A percentile compares a stretch with the other conserved stretches of the same genome.
These are phyloP conservation scores for Electrona antarctica DNA, from an alignment of 2,113 vertebrate species.

Conservation along the genomic window DNA sequence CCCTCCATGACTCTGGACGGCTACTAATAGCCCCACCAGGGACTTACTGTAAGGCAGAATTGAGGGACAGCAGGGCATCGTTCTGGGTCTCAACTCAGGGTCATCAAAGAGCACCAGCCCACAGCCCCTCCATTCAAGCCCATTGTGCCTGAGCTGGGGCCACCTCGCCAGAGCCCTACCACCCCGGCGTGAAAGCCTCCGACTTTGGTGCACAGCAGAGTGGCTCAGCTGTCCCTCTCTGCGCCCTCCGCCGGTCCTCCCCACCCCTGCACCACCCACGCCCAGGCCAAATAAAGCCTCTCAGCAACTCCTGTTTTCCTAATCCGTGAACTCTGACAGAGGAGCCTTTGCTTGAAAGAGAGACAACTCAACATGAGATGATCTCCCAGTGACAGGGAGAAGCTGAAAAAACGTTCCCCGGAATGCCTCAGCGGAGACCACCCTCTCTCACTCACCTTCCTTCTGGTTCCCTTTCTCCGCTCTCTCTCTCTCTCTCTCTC, in stretches of 20 bases:
- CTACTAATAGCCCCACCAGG: conserved; percentile 67
- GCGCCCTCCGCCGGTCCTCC: conserved; percentile 10
- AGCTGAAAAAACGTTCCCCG: conserved; percentile 75
- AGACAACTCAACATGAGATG: conserved; percentile 72
- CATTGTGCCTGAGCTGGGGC: conserved; percentile 32
- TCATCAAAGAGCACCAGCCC: conserved; percentile 46
- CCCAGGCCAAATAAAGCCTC: conserved; percentile 78
- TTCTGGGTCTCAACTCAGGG: conserved; percentile 50
- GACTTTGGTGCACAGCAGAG: conserved; percentile 56
- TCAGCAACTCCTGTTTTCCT: conserved; percentile 78
- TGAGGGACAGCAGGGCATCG: conserved; percentile 54
- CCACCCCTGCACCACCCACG: conserved; percentile 44
- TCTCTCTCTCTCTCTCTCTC: conserved; percentile 15
- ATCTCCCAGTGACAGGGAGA: conserved; percentile 76
- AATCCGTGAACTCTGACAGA: conserved; percentile 79
- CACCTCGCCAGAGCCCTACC: not conserved
- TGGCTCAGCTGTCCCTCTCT: conserved; percentile 62
- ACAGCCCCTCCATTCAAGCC: conserved; percentile 48
- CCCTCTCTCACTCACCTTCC: conserved; percentile 48
- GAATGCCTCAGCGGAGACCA: conserved; percentile 61
- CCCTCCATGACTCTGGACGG: conserved; percentile 45
- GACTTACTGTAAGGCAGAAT: conserved; percentile 63
- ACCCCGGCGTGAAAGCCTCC: conserved; percentile 53
- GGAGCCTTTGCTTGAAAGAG: conserved; percentile 69
- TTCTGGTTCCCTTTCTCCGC: conserved; percentile 11